Base-by-base conservation (phyloP, 2,113 vertebrate genomes). In the Bufo gargarizans region DNA sequence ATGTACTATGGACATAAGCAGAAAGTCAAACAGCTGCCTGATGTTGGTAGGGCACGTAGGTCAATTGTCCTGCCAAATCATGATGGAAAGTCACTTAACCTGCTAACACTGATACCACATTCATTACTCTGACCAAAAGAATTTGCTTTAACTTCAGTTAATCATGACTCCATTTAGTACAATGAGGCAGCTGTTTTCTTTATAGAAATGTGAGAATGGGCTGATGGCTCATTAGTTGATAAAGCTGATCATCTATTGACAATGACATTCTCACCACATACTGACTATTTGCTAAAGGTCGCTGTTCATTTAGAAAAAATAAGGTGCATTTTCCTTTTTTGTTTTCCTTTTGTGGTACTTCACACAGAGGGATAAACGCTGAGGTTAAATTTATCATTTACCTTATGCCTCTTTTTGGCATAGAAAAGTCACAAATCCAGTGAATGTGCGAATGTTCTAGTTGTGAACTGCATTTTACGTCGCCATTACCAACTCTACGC, bases 1-100 rank as follows among this genome's bases (percentile, higher is more conserved):
- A 47, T 47, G 81, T 83, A 67, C 45, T 45, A 83, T 67, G 45
- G 59, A 67, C 19, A n/a, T 67, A 65, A 67, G 56, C 17, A 67
- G 59, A 83, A 83, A 83, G 59, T 67, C 81, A 65, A 83, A 83
- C 81, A 83, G 61, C 59, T 22, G 81, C 47, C 61, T 49, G 59
- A 50, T 20, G 45, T 67, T 67, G 81, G 61, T 83, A 50, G 61
- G 81, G 45, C 45, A 22, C 47, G 43, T 13, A 83, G 81, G 81
- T 83, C 81, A 83, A 83, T 67, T 65, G 59, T 83, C 43, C 81
- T 65, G 81, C 81, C 81, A 83, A 65, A 83, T 20, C 20, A 22
- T 67, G 81, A 83, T 83, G 81, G 81, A 83, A 83, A 83, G 81
- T 83, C 81, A 67, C 81, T 83, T 83, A 67, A 83, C 81, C 81